Evolutionary conservation across 2,797 vertebrate genomes (phyloP).

Genomic region (Helostoma temminkii): DNA sequence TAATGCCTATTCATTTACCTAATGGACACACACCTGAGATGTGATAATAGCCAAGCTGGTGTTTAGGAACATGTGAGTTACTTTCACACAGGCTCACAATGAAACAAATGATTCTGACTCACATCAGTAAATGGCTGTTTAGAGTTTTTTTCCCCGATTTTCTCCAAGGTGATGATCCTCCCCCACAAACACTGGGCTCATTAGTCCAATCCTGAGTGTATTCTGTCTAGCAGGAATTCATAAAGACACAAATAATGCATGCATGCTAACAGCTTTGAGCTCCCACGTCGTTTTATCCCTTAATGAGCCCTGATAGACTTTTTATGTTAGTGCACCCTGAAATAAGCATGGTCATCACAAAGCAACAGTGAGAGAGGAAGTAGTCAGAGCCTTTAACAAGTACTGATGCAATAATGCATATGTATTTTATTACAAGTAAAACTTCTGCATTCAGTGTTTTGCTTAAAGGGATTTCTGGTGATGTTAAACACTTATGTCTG

Average conservation of each 20-base stretch:
- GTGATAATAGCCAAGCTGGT: slow-evolving; percentile 49
- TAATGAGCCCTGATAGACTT: slow-evolving; percentile 66
- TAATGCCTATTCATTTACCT: slow-evolving; percentile 67
- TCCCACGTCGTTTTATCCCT: slow-evolving; percentile 59
- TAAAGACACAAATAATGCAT: slow-evolving; percentile 61
- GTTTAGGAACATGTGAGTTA: slow-evolving; percentile 48
- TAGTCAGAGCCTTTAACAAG: background rate
- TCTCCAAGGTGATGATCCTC: slow-evolving; percentile 62
- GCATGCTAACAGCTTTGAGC: slow-evolving; percentile 52
- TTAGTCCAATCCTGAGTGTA: slow-evolving; percentile 69
- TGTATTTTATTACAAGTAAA: background rate
- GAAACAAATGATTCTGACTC: slow-evolving; percentile 34
- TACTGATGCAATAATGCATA: background rate
- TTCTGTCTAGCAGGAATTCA: slow-evolving; percentile 60
- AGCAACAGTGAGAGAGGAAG: background rate
- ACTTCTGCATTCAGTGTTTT: background rate
- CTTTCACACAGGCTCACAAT: slow-evolving; percentile 29
- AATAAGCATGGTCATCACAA: slow-evolving; percentile 18
- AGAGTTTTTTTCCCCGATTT: slow-evolving; percentile 18
- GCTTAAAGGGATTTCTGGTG: background rate
- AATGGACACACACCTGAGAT: slow-evolving; percentile 65
- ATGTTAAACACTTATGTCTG: background rate
- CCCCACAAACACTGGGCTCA: slow-evolving; percentile 59
- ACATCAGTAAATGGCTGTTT: slow-evolving; percentile 48
- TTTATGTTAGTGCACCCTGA: slow-evolving; percentile 3